A percentile compares a stretch with the other conserved stretches of the same genome.
These are phyloP conservation scores for Rhadina sibilatrix DNA, from an alignment of 2,113 vertebrate species.

Conservation along the genomic window DNA sequence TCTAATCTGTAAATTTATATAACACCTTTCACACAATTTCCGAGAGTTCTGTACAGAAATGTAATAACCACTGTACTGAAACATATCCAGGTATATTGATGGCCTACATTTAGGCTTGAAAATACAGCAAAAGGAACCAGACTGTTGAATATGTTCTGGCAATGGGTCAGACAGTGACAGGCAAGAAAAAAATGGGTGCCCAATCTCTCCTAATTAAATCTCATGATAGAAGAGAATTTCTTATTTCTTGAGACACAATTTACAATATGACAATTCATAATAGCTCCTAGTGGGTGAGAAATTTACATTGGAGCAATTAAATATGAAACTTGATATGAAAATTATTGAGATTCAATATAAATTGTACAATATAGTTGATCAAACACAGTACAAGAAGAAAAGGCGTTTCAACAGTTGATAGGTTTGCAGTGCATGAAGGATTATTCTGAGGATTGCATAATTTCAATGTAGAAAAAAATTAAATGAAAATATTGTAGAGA, in stretches of 20 bases:
- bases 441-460: background rate
- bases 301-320: background rate
- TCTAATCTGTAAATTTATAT: conserved; percentile 53
- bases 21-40: conserved; percentile 39
- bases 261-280: background rate
- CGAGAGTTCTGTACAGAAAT: conserved; percentile 2
- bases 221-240: background rate
- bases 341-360: background rate
- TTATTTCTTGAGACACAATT: background rate
- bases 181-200: background rate
- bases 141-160: background rate
- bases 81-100: background rate
- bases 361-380: background rate
- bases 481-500: background rate
- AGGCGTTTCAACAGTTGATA: background rate
- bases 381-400: background rate
- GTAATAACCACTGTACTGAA: conserved; percentile 10
- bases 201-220: background rate
- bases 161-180: background rate
- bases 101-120: background rate
- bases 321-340: background rate
- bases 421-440: background rate
- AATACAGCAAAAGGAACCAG: background rate
- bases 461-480: background rate
- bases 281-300: background rate